Conservation (phyloP, 2,797 vertebrate species). For the Poliocrania exsul region DNA sequence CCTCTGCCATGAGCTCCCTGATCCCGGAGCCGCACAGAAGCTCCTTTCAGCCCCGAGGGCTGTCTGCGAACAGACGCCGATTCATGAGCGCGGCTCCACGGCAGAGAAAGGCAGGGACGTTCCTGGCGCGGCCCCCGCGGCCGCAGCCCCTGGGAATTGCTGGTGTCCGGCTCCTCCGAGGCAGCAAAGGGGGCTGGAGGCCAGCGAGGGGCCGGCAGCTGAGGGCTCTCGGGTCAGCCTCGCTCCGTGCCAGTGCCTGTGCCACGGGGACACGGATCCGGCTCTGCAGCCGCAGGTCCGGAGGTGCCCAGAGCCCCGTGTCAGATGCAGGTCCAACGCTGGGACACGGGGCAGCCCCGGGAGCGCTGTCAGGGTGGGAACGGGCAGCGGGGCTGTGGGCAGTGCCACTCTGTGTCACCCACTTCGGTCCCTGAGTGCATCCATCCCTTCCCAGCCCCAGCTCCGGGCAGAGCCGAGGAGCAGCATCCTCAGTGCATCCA, state of each 20-base stretch:
- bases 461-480: not conserved
- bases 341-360: not conserved
- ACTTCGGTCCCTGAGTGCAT: not conserved
- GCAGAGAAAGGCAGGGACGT: not conserved
- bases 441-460: not conserved
- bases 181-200: not conserved
- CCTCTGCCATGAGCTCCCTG: not conserved
- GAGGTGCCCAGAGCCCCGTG: not conserved
- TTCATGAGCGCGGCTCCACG: not conserved
- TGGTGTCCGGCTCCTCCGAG: not conserved
- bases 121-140: not conserved
- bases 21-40: not conserved
- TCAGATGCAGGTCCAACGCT: fast-evolving
- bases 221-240: not conserved
- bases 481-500: not conserved
- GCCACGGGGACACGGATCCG: not conserved
- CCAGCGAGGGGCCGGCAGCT: not conserved
- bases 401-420: fast-evolving
- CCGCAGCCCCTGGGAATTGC: not conserved
- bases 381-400: not conserved
- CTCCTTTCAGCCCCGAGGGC: not conserved
- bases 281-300: not conserved
- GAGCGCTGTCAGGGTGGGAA: not conserved
- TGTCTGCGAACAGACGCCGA: not conserved
- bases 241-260: not conserved